A percentile compares a stretch with the other conserved stretches of the same genome.
Evolutionary conservation across 2,888 invertebrate genomes (phyloP).

Genomic region (Blomia tropicalis): DNA sequence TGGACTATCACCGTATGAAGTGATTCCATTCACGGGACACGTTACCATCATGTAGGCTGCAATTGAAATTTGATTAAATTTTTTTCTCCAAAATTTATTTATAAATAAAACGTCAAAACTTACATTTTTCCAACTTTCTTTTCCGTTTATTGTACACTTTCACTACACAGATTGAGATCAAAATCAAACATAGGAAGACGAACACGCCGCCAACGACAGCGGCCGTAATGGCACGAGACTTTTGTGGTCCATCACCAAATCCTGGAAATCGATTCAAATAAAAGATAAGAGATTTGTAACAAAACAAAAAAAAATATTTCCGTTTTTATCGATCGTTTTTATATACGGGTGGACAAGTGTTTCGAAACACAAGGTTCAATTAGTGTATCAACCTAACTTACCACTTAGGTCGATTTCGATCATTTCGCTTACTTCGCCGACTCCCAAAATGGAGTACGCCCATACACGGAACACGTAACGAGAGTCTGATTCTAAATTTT

Average conservation of each 20-base stretch:
- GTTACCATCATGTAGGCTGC: conserved; percentile 96
- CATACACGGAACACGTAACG: conserved; percentile 54
- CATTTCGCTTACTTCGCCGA: conserved; percentile 62
- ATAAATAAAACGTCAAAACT: conserved; percentile 24
- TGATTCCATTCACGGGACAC: conserved; percentile 74
- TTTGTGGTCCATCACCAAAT: conserved; percentile 12
- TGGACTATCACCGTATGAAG: conserved; percentile 56
- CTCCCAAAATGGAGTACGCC: conserved; percentile 68
- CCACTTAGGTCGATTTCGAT: conserved; percentile 40
- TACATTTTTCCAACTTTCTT: conserved; percentile 93
- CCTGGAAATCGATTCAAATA: conserved; percentile 17
- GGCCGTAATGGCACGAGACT: conserved; percentile 53
- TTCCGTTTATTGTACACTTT: conserved; percentile 95
- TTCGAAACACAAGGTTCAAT: too few relatives aligned
- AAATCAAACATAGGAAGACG: conserved; percentile 92
- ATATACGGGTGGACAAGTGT: too few relatives aligned
- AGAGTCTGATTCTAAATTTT: conserved; percentile 29
- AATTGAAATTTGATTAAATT: conserved; percentile 29
- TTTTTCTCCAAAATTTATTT: not conserved
- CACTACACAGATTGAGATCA: conserved; percentile 88
- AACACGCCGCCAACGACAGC: conserved; percentile 90
- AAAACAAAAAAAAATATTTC: not conserved
- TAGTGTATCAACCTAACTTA: conserved; percentile 41
- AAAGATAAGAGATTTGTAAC: not conserved
- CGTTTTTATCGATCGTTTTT: too few relatives aligned